Conservation (phyloP, 2,888 invertebrate species). For the Papilio elwesi region DNA sequence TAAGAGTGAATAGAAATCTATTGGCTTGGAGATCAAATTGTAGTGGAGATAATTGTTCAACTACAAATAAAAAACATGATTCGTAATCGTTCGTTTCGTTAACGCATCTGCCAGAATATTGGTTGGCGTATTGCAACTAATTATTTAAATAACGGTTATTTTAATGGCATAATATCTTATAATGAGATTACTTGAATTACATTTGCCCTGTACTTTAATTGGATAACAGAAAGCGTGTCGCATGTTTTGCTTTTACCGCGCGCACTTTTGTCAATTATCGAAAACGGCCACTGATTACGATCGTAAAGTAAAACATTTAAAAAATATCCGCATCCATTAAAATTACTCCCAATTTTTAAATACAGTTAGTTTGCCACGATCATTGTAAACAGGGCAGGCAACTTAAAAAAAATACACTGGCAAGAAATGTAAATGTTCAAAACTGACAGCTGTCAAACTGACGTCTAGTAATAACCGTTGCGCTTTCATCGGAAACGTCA, state of each 20-base stretch:
- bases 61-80: too few relatives aligned
- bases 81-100: too few relatives aligned
- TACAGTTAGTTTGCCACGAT: constrained; percentile 24
- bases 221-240: background rate
- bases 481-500: constrained; percentile 35
- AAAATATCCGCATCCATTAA: background rate
- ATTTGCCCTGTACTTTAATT: background rate
- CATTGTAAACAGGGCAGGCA: constrained; percentile 10
- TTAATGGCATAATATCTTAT: background rate
- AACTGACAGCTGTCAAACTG: constrained; percentile 39
- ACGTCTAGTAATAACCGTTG: constrained; percentile 32
- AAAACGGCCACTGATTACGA: background rate
- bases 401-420: constrained; percentile 1
- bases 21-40: too few relatives aligned
- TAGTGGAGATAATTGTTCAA: too few relatives aligned
- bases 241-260: background rate
- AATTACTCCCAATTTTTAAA: background rate
- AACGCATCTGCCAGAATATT: too few relatives aligned
- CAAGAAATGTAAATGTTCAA: constrained; percentile 13
- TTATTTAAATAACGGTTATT: background rate
- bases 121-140: background rate
- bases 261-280: constrained; percentile 1
- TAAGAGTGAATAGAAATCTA: too few relatives aligned
- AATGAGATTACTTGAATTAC: background rate
- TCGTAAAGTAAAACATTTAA: background rate